Evolutionary conservation across 2,888 invertebrate genomes (phyloP).

Genomic region (Alviniconcha strummeri): DNA sequence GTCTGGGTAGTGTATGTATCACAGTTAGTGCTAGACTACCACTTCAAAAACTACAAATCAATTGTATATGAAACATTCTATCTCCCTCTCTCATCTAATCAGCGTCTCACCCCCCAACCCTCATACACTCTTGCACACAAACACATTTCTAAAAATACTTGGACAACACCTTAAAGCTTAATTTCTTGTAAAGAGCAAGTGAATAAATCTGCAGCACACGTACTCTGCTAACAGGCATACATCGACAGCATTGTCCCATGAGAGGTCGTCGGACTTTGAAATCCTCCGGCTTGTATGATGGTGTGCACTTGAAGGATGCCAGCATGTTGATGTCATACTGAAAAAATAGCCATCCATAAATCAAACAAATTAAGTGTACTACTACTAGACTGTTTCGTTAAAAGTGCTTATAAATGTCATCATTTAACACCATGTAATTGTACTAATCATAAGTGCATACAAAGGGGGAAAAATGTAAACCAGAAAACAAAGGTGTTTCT

Average conservation of each 20-base stretch:
- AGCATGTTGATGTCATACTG: slow-evolving; percentile 51
- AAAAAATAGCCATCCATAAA: slow-evolving; percentile 11
- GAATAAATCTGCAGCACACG: too few species aligned
- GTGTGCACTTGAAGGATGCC: slow-evolving; percentile 58
- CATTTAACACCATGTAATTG: background rate
- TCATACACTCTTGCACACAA: too few species aligned
- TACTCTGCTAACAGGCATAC: slow-evolving; percentile 62
- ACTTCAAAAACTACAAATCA: too few species aligned
- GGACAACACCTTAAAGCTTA: too few species aligned
- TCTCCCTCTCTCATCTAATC: too few species aligned
- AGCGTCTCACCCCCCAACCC: too few species aligned
- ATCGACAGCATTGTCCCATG: slow-evolving; percentile 62
- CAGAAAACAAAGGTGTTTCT: too few species aligned
- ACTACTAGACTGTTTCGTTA: background rate
- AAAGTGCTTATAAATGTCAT: background rate
- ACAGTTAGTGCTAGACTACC: too few species aligned
- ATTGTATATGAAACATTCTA: too few species aligned
- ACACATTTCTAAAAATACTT: too few species aligned
- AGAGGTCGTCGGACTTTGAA: slow-evolving; percentile 54
- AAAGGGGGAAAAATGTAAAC: background rate
- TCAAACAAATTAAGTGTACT: slow-evolving; percentile 4
- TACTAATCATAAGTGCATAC: background rate
- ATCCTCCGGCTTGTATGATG: slow-evolving; percentile 55
- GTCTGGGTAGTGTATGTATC: too few species aligned
- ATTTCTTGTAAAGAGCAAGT: too few species aligned